Evolutionary conservation across 2,888 invertebrate genomes (phyloP), one percentile per base, ranked within the genome.

Genomic region (Caenorhabditis panamensis): DNA sequence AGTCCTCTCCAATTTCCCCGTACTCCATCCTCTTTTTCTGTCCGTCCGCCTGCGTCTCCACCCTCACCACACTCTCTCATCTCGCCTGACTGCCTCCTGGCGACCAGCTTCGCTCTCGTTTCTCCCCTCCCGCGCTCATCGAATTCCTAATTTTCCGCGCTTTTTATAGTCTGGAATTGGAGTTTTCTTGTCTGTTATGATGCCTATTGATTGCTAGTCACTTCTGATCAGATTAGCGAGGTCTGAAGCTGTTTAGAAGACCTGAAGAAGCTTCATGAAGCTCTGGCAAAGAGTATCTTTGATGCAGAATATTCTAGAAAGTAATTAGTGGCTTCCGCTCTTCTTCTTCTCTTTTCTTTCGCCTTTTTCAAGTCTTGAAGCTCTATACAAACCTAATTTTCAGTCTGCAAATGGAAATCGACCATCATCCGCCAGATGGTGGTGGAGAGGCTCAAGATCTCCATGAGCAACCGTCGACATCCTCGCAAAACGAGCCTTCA

Each of bases 391-490:
- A 31, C 4, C 9, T 31, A 11, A 41, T 56, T 26, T 28, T 26
- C 31, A 56, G n/a, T 16, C 11, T 20, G 11, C 41, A 26, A 37
- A 76, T 76, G 67, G 76, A 67, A 36, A 37, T 62, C 24, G 66
- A 67, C 20, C 67, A 67, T 18, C 67, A 44, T 20, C 66, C 76
- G 24, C 67, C 62, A 11, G 76, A 76, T 11, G 67, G 31, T 5
- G 49, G 31, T 5, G 20, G 24, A n/a, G 20, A 31, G 20, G 18
- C 58, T 22, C 49, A 13, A 18, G 72, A 53, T 44, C 4, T 9
- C 22, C 26, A 54, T 16, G 56, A 73, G 20, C 64, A 41, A n/a
- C 76, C 76, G 18, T 68, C 76, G 18, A 67, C 61, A 11, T 67
- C 66, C 0, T 26, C 61, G 8, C 37, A 61, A 1, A 16, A n/a